Conservation (phyloP, 2,888 invertebrate species). For the Hylaea fasciaria region DNA sequence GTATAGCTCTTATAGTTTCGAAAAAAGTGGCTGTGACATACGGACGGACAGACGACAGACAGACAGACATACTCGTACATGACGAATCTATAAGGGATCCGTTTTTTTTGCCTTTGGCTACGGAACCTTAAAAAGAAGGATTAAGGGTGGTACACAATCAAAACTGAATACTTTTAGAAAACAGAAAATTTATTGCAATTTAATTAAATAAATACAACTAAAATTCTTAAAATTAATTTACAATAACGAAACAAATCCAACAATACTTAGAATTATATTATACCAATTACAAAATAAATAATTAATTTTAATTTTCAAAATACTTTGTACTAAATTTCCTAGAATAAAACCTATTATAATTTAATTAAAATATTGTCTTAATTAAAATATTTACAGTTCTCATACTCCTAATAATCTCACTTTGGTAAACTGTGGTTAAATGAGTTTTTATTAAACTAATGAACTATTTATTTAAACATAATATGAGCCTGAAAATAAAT, state of each 20-base stretch:
- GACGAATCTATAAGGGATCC: too few species aligned
- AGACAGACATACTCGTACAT: too few species aligned
- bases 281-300: constrained; percentile 74
- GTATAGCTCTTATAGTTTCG: too few species aligned
- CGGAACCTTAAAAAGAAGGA: not conserved
- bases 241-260: constrained; percentile 82
- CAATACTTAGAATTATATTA: constrained; percentile 65
- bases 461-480: constrained; percentile 14
- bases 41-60: too few species aligned
- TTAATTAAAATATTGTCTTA: constrained; percentile 35
- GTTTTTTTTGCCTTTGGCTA: too few species aligned
- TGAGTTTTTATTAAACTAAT: constrained; percentile 57
- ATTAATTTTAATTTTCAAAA: constrained; percentile 65
- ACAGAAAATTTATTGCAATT: constrained; percentile 75
- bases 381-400: constrained; percentile 62
- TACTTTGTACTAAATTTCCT: constrained; percentile 77
- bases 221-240: constrained; percentile 73
- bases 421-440: constrained; percentile 86
- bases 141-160: not conserved
- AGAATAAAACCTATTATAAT: constrained; percentile 42
- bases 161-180: constrained; percentile 57
- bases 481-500: constrained; percentile 9
- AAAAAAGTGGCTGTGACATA: too few species aligned
- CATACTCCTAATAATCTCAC: constrained; percentile 83
- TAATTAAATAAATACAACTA: constrained; percentile 79